Percentiles rank a stretch among this genome's conserved stretches.
Evolutionary conservation across 2,113 vertebrate genomes (phyloP).

Genomic region (Toxostoma redivivum): DNA sequence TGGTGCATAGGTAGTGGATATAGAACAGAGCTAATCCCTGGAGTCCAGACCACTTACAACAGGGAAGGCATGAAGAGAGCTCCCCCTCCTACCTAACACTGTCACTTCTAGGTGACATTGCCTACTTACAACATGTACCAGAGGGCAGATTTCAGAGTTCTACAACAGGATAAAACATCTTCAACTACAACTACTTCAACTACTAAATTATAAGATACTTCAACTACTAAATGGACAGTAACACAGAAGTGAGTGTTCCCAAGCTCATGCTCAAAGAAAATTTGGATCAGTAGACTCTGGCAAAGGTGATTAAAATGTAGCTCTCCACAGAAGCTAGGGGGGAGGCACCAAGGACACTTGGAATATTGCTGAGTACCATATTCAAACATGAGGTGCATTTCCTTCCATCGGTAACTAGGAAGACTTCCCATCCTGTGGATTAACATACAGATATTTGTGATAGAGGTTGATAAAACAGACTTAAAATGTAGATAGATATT

Average conservation of each 20-base stretch:
- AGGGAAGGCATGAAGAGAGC: not conserved
- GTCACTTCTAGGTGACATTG: not conserved
- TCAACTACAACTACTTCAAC: not conserved
- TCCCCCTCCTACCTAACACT: not conserved
- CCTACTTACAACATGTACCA: not conserved
- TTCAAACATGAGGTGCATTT: not conserved
- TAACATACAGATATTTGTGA: not conserved
- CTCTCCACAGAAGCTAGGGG: not conserved
- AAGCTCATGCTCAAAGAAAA: not conserved
- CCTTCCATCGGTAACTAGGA: not conserved
- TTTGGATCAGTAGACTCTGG: not conserved
- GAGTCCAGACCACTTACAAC: not conserved
- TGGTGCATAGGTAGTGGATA: not conserved
- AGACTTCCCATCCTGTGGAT: not conserved
- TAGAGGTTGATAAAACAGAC: not conserved
- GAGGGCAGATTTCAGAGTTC: not conserved
- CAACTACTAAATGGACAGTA: no score
- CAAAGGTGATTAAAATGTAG: not conserved
- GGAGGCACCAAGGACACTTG: not conserved
- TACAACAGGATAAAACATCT: not conserved
- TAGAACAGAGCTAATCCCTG: not conserved
- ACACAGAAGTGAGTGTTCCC: not conserved
- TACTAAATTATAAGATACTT: no score
- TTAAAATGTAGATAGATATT: not conserved
- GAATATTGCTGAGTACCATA: not conserved